phyloP scores from a whole-genome alignment of 2,113 vertebrate genomes.

The Xenopus tropicalis region DNA sequence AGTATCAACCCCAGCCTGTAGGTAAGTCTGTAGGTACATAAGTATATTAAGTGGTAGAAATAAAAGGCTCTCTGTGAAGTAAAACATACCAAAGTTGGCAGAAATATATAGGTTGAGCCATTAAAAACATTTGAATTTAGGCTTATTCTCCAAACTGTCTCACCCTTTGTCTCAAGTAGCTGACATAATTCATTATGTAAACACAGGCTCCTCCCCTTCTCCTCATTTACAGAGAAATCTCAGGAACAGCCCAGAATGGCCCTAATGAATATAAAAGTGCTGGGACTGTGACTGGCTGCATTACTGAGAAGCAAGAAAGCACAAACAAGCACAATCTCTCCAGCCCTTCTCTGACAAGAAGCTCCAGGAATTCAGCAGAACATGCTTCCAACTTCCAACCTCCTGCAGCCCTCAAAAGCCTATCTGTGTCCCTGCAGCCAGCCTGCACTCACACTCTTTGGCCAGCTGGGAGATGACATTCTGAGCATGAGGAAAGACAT shows the following conservation, averaged over 20 bases:
- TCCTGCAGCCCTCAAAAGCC: slow-evolving; percentile 44
- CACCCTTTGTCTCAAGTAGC: not conserved
- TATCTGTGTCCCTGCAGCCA: slow-evolving; percentile 41
- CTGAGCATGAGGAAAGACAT: slow-evolving; percentile 41
- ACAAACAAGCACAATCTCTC: not conserved
- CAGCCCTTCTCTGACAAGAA: not conserved
- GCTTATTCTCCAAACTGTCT: not conserved
- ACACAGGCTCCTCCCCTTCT: not conserved
- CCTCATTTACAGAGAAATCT: not conserved
- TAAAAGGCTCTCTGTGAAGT: too few relatives aligned
- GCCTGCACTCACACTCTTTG: slow-evolving; percentile 51
- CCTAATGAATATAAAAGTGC: slow-evolving; percentile 44
- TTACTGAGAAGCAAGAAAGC: not conserved
- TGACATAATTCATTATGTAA: not conserved
- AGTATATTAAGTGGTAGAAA: too few relatives aligned
- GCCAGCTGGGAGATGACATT: slow-evolving; percentile 50
- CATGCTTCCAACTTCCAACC: slow-evolving; percentile 48
- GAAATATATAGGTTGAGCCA: too few relatives aligned
- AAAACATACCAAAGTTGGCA: too few relatives aligned
- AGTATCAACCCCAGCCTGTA: too few relatives aligned
- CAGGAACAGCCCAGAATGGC: slow-evolving; percentile 27
- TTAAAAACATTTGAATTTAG: too few relatives aligned
- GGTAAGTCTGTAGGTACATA: too few relatives aligned
- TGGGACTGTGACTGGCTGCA: not conserved
- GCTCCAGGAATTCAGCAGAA: slow-evolving; percentile 2